Percentiles rank a stretch among this genome's conserved stretches.
Evolutionary conservation across 2,797 vertebrate species (phyloP).

Genomic region (Simalia tracyae): DNA sequence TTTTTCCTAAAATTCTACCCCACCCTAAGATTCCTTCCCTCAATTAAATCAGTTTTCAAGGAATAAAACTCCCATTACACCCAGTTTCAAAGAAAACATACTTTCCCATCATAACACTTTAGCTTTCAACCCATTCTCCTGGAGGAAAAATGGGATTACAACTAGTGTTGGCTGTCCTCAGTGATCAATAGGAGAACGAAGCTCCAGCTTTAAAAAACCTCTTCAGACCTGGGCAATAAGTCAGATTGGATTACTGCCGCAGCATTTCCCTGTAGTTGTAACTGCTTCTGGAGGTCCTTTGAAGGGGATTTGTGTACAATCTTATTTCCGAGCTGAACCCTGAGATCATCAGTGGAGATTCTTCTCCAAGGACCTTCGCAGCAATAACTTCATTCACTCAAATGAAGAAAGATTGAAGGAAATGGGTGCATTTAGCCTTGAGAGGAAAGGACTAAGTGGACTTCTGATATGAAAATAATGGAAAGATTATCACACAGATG

Average conservation of each 20-base stretch:
- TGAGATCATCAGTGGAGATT: not conserved
- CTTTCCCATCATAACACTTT: not conserved
- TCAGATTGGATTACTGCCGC: not conserved
- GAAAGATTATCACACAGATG: no score
- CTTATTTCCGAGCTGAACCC: not conserved
- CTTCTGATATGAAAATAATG: no score
- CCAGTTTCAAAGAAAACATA: not conserved
- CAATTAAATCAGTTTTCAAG: not conserved
- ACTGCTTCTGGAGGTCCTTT: not conserved
- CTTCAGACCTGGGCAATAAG: not conserved
- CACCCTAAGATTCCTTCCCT: not conserved
- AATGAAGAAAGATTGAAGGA: no score
- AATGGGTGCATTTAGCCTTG: no score
- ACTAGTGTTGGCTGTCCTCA: not conserved
- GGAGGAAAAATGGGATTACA: not conserved
- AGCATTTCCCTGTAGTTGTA: not conserved
- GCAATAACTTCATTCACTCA: no score
- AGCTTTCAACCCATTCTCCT: not conserved
- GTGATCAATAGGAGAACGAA: not conserved
- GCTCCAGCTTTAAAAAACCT: not conserved
- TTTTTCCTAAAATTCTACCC: not conserved
- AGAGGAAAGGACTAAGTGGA: no score
- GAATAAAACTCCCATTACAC: not conserved
- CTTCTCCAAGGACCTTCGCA: not conserved
- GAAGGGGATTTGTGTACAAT: not conserved